Percentiles rank a stretch among this genome's conserved stretches.
These are phyloP conservation scores for Portunus trituberculatus DNA, from an alignment of 1,140 invertebrate species.

Conservation along the genomic window DNA sequence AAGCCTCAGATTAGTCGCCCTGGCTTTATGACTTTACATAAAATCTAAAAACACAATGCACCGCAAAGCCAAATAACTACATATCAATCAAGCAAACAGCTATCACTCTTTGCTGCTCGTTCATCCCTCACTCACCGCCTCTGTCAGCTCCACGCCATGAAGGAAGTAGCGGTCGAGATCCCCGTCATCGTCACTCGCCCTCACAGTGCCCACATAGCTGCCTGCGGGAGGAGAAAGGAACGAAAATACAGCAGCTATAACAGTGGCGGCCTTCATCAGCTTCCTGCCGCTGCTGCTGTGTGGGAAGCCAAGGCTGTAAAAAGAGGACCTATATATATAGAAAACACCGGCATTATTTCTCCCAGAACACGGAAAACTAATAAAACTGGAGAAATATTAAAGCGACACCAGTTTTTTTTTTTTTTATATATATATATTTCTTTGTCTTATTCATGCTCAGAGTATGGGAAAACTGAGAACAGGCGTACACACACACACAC, in stretches of 20 bases:
- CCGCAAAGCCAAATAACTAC: too few species aligned
- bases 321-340: neutral
- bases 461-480: neutral
- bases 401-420: neutral
- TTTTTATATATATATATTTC: neutral
- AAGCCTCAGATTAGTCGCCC: too few species aligned
- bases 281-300: too few species aligned
- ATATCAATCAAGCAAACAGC: too few species aligned
- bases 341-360: neutral
- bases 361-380: neutral
- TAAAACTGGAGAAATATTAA: neutral
- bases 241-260: neutral
- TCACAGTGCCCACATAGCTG: neutral
- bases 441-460: neutral
- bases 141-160: neutral
- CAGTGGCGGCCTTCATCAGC: too few species aligned
- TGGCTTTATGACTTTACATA: too few species aligned
- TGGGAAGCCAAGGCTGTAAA: neutral
- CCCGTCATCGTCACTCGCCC: neutral
- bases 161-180: neutral
- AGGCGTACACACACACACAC: too few species aligned
- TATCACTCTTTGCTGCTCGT: too few species aligned
- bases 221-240: neutral
- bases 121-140: neutral
- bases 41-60: too few species aligned